Percentiles rank a stretch among this genome's conserved stretches.
Conservation (phyloP, 2,888 invertebrate genomes). For the Adelognathus sp. region DNA sequence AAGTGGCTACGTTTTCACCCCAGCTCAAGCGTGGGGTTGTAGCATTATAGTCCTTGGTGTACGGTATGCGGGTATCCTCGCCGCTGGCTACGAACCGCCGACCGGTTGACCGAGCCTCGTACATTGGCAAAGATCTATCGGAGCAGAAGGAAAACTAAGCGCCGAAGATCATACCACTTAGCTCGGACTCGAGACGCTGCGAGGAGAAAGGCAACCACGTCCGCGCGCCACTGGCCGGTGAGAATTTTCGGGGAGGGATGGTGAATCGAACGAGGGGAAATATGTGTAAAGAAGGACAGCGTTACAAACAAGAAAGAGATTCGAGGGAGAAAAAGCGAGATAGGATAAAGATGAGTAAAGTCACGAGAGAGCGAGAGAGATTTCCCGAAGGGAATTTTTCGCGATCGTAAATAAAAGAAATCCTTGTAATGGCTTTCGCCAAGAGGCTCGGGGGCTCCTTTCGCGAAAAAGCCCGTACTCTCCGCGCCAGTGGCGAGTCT, state of each 20-base stretch:
- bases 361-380: constrained; percentile 16
- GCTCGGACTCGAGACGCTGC: constrained; percentile 56
- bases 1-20: constrained; percentile 30
- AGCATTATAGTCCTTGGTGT: not conserved
- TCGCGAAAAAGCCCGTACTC: constrained; percentile 22
- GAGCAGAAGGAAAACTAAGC: constrained; percentile 63
- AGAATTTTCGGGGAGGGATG: constrained; percentile 17
- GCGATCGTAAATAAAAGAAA: constrained; percentile 80
- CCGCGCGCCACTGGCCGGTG: not conserved
- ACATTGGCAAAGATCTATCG: constrained; percentile 75
- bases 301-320: constrained; percentile 20
- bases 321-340: not conserved
- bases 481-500: constrained; percentile 25
- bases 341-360: constrained; percentile 20
- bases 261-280: not conserved
- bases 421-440: constrained; percentile 79
- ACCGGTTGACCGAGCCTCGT: constrained; percentile 59
- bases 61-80: not conserved
- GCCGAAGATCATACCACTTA: constrained; percentile 76
- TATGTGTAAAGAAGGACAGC: not conserved
- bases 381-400: constrained; percentile 63
- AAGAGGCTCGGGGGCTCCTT: constrained; percentile 63
- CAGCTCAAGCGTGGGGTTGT: not conserved
- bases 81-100: not conserved
- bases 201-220: not conserved